These are phyloP conservation scores for Drosophila punjabiensis DNA, from an alignment of 1,140 invertebrate genomes.

Conservation along the genomic window DNA sequence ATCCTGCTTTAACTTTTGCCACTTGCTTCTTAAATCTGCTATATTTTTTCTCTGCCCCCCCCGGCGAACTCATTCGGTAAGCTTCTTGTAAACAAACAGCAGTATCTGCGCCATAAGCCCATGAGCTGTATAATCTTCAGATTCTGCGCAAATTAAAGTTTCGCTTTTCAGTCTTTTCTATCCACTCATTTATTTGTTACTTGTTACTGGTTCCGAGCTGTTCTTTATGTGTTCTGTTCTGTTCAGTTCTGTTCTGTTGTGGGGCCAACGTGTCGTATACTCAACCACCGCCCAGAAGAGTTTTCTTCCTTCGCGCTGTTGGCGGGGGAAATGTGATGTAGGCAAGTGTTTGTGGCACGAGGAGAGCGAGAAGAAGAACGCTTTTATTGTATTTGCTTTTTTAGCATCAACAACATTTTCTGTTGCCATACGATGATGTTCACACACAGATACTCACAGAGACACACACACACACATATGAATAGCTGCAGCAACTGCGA, in stretches of 20 bases:
- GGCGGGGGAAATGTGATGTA: slow-evolving; percentile 33
- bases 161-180: slow-evolving; percentile 12
- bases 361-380: slow-evolving; percentile 48
- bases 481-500: slow-evolving; percentile 50
- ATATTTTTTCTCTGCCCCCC: neutral
- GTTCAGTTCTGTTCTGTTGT: slow-evolving; percentile 20
- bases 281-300: slow-evolving; percentile 60
- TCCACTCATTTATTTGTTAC: slow-evolving; percentile 23
- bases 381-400: slow-evolving; percentile 73
- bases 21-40: neutral
- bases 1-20: slow-evolving; percentile 1
- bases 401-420: slow-evolving; percentile 76
- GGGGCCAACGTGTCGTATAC: slow-evolving; percentile 69
- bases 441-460: slow-evolving; percentile 36
- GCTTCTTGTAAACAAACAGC: slow-evolving; percentile 44
- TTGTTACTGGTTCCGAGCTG: neutral
- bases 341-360: slow-evolving; percentile 37
- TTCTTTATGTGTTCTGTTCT: neutral
- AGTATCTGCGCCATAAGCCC: slow-evolving; percentile 24
- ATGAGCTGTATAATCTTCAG: slow-evolving; percentile 37
- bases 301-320: slow-evolving; percentile 39
- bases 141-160: slow-evolving; percentile 50
- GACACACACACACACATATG: slow-evolving; percentile 9
- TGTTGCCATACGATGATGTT: slow-evolving; percentile 53
- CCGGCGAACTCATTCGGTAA: slow-evolving; percentile 22